phyloP scores from a whole-genome alignment of 2,113 vertebrate genomes.

The Myrmecobius fasciatus region DNA sequence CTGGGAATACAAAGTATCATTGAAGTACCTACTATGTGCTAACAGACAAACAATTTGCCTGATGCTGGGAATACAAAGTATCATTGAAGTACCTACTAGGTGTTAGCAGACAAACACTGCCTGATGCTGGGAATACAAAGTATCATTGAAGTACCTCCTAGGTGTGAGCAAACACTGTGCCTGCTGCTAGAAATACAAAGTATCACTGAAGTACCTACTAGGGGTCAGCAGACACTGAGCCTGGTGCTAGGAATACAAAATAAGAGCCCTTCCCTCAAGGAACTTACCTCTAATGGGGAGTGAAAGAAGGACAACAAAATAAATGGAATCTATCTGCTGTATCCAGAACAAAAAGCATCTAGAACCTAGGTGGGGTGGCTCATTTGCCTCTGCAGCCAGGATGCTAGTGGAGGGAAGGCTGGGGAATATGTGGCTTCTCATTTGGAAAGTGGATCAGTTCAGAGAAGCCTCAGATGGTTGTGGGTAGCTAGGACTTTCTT shows the following conservation, averaged over 20 bases:
- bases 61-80: too few relatives aligned
- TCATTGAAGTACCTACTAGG: too few relatives aligned
- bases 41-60: too few relatives aligned
- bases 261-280: not conserved
- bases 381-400: not conserved
- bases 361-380: not conserved
- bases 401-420: not conserved
- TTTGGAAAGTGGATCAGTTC: not conserved
- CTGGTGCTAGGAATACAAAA: not conserved
- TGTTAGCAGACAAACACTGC: too few relatives aligned
- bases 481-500: conserved; percentile 40
- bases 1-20: too few relatives aligned
- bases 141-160: too few relatives aligned
- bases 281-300: not conserved
- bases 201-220: not conserved
- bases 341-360: not conserved
- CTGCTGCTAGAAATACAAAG: too few relatives aligned
- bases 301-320: not conserved
- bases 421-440: not conserved
- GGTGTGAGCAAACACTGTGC: too few relatives aligned
- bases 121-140: too few relatives aligned
- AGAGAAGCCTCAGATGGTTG: not conserved
- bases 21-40: too few relatives aligned
- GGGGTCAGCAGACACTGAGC: not conserved
- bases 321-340: not conserved